phyloP scores from a whole-genome alignment of 2,797 vertebrate species.

The Pipistrellus nathusii region DNA sequence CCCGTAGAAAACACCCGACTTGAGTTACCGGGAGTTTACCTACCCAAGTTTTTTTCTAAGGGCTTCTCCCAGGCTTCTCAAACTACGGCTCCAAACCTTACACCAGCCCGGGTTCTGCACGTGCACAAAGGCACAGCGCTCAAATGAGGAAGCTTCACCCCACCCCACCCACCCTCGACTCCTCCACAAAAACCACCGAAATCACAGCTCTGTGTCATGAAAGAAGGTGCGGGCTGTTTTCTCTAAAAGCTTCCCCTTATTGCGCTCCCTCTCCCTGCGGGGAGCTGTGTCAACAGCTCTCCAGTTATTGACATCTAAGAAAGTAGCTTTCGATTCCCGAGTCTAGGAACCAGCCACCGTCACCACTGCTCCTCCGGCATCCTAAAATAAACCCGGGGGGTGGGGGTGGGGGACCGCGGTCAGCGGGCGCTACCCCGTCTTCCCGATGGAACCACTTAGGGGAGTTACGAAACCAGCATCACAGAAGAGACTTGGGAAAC shows the following conservation, averaged over 20 bases:
- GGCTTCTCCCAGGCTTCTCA: neutral
- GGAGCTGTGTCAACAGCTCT: constrained; percentile 24
- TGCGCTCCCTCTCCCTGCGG: neutral
- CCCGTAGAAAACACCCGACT: neutral
- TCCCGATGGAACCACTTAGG: neutral
- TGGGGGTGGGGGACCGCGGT: neutral
- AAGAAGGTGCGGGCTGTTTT: neutral
- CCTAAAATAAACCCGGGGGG: constrained; percentile 40
- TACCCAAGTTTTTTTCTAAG: constrained; percentile 21
- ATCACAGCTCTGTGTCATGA: constrained; percentile 60
- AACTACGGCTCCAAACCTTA: constrained; percentile 29
- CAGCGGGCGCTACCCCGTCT: constrained; percentile 47
- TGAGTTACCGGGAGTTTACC: constrained; percentile 45
- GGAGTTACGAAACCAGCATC: constrained; percentile 8
- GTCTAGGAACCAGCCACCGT: constrained; percentile 33
- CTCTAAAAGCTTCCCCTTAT: neutral
- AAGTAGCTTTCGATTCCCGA: constrained; percentile 47
- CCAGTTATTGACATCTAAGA: neutral
- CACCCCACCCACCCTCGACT: fast-evolving
- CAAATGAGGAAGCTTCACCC: constrained; percentile 72
- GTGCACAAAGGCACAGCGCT: constrained; percentile 70
- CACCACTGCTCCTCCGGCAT: constrained; percentile 40
- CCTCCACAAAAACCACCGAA: neutral
- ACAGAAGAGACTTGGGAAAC: neutral
- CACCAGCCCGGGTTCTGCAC: constrained; percentile 17